Percentiles rank a stretch among this genome's conserved stretches.
Evolutionary conservation across 2,888 invertebrate species (phyloP).

Genomic region (Drosophila aldrichi): DNA sequence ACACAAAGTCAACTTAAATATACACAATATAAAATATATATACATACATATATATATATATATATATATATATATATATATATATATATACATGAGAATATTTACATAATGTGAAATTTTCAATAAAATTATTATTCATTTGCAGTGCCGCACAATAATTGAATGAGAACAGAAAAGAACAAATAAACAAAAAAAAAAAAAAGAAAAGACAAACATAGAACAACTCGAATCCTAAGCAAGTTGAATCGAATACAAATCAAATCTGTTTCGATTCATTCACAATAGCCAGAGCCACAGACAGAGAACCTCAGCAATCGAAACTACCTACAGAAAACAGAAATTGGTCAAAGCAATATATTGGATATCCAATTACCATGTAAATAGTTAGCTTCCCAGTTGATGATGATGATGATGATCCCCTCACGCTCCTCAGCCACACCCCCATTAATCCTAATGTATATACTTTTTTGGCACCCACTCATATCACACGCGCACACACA

Average conservation of each 20-base stretch:
- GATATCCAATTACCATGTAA: slow-evolving; percentile 14
- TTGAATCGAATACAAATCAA: slow-evolving; percentile 8
- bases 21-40: slow-evolving; percentile 30
- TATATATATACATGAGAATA: slow-evolving; percentile 39
- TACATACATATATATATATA: slow-evolving; percentile 5
- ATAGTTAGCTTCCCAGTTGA: slow-evolving; percentile 21
- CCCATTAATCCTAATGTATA: slow-evolving; percentile 16
- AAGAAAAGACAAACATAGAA: slow-evolving; percentile 7
- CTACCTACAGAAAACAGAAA: slow-evolving; percentile 43
- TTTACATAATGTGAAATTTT: slow-evolving; percentile 60
- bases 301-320: slow-evolving; percentile 56
- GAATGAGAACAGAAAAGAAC: slow-evolving; percentile 12
- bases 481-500: slow-evolving; percentile 7
- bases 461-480: slow-evolving; percentile 10
- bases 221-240: slow-evolving; percentile 3
- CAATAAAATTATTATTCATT: slow-evolving; percentile 71
- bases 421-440: not conserved
- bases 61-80: not conserved
- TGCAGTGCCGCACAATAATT: slow-evolving; percentile 81
- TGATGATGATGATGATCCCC: not conserved
- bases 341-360: slow-evolving; percentile 24
- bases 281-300: slow-evolving; percentile 37
- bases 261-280: not conserved
- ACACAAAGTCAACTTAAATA: slow-evolving; percentile 31
- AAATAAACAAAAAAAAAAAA: slow-evolving; percentile 18